A percentile compares a stretch with the other conserved stretches of the same genome.
These are phyloP conservation scores for Acromyrmex echinatior DNA, from an alignment of 1,140 invertebrate genomes.

Conservation along the genomic window DNA sequence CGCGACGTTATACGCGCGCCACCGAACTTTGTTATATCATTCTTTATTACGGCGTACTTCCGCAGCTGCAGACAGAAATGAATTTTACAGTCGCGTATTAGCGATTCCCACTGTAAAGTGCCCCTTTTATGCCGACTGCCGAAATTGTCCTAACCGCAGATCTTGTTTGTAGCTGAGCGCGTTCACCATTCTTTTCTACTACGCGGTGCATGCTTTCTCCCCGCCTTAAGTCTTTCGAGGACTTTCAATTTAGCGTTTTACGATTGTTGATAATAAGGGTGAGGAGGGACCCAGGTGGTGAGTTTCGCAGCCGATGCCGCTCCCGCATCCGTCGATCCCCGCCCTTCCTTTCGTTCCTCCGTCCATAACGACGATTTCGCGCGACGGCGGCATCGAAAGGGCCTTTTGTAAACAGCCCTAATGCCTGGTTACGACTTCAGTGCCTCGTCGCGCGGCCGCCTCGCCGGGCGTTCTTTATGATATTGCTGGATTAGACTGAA, in stretches of 20 bases:
- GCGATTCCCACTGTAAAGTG: conserved; percentile 52
- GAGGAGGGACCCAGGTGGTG: conserved; percentile 82
- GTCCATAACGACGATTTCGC: conserved; percentile 77
- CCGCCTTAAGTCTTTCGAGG: conserved; percentile 71
- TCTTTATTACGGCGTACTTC: conserved; percentile 26
- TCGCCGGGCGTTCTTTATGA: conserved; percentile 84
- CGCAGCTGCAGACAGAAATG: conserved; percentile 49
- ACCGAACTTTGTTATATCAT: conserved; percentile 36
- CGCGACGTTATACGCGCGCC: conserved; percentile 17
- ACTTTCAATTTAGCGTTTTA: conserved; percentile 87
- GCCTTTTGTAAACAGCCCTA: conserved; percentile 86
- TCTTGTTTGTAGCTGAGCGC: conserved; percentile 52
- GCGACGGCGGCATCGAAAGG: conserved; percentile 77
- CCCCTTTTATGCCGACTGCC: conserved; percentile 58
- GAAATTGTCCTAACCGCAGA: conserved; percentile 61
- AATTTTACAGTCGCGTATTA: conserved; percentile 59
- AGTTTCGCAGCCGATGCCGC: conserved; percentile 77
- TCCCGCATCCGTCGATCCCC: conserved; percentile 33
- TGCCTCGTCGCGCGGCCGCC: conserved; percentile 71
- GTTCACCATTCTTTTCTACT: conserved; percentile 10
- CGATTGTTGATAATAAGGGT: conserved; percentile 87
- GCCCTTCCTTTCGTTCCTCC: not conserved
- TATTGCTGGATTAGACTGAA: conserved; percentile 87
- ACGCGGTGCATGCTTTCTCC: conserved; percentile 7
- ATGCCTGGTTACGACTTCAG: conserved; percentile 85